phyloP scores from a whole-genome alignment of 2,113 vertebrate species.

The Heterotilapia buettikoferi region DNA sequence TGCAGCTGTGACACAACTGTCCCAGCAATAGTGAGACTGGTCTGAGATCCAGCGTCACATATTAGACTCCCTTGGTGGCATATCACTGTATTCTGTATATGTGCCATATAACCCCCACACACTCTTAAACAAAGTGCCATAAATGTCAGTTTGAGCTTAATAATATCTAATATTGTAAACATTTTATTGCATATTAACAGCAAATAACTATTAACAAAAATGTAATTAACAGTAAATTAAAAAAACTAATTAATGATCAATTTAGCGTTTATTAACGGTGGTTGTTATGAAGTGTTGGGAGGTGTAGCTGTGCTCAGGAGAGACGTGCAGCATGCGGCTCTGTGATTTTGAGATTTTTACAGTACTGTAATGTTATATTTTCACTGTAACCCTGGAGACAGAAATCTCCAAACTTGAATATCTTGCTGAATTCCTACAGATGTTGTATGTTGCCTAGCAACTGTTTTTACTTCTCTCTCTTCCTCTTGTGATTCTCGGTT shows the following conservation, averaged over 20 bases:
- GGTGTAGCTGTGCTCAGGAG: not conserved
- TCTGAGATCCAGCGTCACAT: not conserved
- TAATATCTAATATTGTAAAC: not conserved
- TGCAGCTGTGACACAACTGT: not conserved
- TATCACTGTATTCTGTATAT: not conserved
- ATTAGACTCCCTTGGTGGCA: not conserved
- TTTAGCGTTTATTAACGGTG: not conserved
- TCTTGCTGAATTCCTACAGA: conserved; percentile 71
- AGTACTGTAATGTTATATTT: conserved; percentile 51
- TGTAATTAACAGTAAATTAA: not conserved
- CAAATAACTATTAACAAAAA: not conserved
- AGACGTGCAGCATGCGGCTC: not conserved
- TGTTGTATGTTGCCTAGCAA: conserved; percentile 80
- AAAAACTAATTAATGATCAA: not conserved
- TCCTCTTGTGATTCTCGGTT: conserved; percentile 17
- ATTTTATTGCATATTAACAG: not conserved
- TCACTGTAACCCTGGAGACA: conserved; percentile 72
- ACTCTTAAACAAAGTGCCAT: not conserved
- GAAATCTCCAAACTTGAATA: conserved; percentile 68
- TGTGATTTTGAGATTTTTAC: conserved; percentile 45
- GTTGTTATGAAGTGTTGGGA: not conserved
- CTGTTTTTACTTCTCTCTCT: conserved; percentile 61
- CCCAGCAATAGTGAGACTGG: not conserved
- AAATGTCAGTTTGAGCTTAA: not conserved
- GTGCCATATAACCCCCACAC: not conserved